Evolutionary conservation across 2,888 invertebrate species (phyloP).

Genomic region (Taphrorychus bicolor): DNA sequence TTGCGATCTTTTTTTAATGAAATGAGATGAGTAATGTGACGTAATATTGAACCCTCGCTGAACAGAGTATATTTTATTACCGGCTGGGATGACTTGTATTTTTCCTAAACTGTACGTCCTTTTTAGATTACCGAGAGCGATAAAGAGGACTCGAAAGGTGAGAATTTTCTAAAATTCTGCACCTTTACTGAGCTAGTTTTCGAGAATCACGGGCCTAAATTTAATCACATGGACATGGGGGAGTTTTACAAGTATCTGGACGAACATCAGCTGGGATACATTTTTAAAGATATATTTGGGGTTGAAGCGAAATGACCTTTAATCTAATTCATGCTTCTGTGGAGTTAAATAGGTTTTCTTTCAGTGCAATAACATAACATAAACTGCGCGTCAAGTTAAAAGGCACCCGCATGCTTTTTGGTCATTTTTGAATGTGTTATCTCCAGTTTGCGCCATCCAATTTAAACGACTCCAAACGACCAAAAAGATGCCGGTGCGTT

Average conservation of each 20-base stretch:
- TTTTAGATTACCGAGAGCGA: conserved; percentile 71
- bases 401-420: too few species aligned
- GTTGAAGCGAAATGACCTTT: conserved; percentile 51
- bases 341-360: too few species aligned
- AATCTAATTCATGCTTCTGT: too few species aligned
- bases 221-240: conserved; percentile 78
- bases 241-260: conserved; percentile 78
- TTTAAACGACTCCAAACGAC: too few species aligned
- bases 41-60: too few species aligned
- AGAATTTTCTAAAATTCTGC: conserved; percentile 66
- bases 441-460: too few species aligned
- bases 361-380: too few species aligned
- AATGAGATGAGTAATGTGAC: too few species aligned
- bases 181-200: conserved; percentile 74
- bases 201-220: conserved; percentile 56
- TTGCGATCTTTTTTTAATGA: too few species aligned
- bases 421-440: too few species aligned
- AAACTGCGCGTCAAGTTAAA: too few species aligned
- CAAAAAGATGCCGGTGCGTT: too few species aligned
- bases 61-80: background rate
- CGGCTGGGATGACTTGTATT: background rate
- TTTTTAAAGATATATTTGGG: conserved; percentile 85
- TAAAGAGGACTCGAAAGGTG: conserved; percentile 50
- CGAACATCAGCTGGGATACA: conserved; percentile 70
- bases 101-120: background rate